Evolutionary conservation across 2,797 vertebrate species (phyloP).

Genomic region (Gymnothorax javanicus): DNA sequence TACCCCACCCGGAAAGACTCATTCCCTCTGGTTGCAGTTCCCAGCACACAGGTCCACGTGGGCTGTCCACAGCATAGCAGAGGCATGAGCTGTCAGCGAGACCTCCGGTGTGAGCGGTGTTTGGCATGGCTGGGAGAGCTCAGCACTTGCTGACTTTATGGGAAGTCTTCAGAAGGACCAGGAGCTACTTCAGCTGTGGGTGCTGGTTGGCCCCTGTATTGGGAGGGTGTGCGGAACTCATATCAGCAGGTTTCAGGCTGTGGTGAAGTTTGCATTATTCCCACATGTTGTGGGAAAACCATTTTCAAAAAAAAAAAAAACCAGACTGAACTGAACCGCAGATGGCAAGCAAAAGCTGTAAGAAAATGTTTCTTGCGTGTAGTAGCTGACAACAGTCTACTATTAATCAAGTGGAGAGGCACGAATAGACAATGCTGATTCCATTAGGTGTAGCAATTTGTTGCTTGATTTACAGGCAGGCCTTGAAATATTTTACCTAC

Average conservation of each 20-base stretch:
- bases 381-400: background rate
- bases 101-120: conserved; percentile 2
- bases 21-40: conserved; percentile 50
- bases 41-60: conserved; percentile 50
- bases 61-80: conserved; percentile 37
- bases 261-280: background rate
- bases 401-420: background rate
- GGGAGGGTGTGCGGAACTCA: background rate
- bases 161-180: background rate
- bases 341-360: background rate
- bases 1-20: conserved; percentile 37
- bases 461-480: background rate
- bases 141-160: conserved; percentile 18
- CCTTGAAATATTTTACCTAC: background rate
- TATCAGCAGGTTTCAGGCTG: background rate
- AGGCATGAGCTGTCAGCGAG: background rate
- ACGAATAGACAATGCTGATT: background rate
- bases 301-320: background rate
- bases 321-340: background rate
- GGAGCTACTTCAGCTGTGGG: background rate
- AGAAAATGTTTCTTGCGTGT: background rate
- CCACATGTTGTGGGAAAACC: background rate
- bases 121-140: conserved; percentile 16
- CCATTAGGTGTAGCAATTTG: background rate
- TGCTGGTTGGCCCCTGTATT: background rate